Evolutionary conservation across 2,888 invertebrate genomes (phyloP), one percentile per base, ranked within the genome.

Genomic region (Thecophora atra): DNA sequence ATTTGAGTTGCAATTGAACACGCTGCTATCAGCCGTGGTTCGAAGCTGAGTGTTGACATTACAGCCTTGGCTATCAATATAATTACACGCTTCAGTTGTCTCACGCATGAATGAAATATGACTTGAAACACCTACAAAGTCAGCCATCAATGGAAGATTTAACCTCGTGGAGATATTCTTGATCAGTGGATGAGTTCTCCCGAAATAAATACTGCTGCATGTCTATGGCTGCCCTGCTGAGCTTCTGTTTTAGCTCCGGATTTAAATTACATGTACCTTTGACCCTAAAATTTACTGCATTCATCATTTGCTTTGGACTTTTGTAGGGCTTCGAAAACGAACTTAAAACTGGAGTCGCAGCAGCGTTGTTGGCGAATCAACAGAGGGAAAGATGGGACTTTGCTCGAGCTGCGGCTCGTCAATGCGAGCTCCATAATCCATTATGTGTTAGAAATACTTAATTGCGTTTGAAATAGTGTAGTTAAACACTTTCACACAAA

Each of bases 81-180:
- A 68, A 68, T 68, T 68, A 58, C 58, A 68, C 58, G 58, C 68
- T 58, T 68, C 68, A 68, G 44, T 68, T 58, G 21, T 26, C 42
- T 37, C 58, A 56, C 42, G 30, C 68, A 56, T 58, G 68, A 42
- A 42, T 26, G 44, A 58, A 42, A 15, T 13, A 60, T 17, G 0
- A 47, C 17, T 17, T 47, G 17, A 47, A 47, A 37, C n/a, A n/a
- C n/a, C n/a, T n/a, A n/a, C n/a, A n/a, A n/a, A n/a, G n/a, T n/a
- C n/a, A n/a, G n/a, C n/a, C n/a, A n/a, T n/a, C n/a, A n/a, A n/a
- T n/a, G n/a, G n/a, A n/a, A n/a, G n/a, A n/a, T n/a, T n/a, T n/a
- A n/a, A n/a, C n/a, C n/a, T n/a, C n/a, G n/a, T n/a, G n/a, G n/a
- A n/a, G n/a, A n/a, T n/a, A n/a, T n/a, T n/a, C n/a, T n/a, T n/a